Conservation (phyloP, 1,140 invertebrate species). For the Halyomorpha halys region DNA sequence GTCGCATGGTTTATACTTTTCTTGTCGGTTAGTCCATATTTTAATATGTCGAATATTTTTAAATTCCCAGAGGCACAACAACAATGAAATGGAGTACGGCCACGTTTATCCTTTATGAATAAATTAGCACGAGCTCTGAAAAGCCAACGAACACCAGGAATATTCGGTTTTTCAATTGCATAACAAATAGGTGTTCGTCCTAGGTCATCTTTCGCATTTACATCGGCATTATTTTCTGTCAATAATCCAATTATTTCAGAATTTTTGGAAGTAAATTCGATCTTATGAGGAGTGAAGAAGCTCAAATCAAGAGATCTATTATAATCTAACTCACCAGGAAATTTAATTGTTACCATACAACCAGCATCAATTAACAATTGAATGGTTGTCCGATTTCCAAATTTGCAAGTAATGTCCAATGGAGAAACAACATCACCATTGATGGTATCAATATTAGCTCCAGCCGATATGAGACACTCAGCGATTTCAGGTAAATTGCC, state of each 20-base stretch:
- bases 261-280: too few relatives aligned
- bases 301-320: too few relatives aligned
- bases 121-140: neutral
- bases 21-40: neutral
- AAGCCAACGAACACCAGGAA: neutral
- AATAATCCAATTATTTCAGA: too few relatives aligned
- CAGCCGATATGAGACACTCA: neutral
- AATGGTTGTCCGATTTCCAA: constrained; percentile 1
- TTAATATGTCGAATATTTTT: constrained; percentile 11
- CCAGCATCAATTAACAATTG: neutral
- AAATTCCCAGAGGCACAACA: neutral
- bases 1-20: neutral
- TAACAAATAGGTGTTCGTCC: constrained; percentile 4
- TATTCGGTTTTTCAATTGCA: neutral
- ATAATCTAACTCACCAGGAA: too few relatives aligned
- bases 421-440: constrained; percentile 18
- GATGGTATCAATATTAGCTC: constrained; percentile 8
- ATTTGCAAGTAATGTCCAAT: neutral
- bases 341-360: neutral
- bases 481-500: neutral
- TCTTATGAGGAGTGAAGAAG: too few relatives aligned
- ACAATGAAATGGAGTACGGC: neutral
- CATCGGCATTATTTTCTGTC: constrained; percentile 7
- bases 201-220: constrained; percentile 1
- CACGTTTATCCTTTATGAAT: neutral